Conservation (phyloP, 1,140 invertebrate species). For the Drosophila funebris region DNA sequence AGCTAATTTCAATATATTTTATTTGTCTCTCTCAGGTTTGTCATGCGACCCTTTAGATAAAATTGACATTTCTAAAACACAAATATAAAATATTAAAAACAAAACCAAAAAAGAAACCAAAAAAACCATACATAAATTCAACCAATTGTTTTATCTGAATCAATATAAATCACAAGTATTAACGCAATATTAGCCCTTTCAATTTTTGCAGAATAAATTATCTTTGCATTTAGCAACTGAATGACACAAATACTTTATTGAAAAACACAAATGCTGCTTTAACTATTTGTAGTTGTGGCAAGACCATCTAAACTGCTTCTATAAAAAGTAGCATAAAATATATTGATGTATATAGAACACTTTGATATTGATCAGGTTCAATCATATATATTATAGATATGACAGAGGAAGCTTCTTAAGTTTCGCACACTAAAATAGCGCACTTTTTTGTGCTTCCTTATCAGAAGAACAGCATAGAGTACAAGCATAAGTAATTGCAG, state of each 20-base stretch:
- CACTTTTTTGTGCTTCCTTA: background rate
- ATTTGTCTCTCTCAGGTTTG: constrained; percentile 55
- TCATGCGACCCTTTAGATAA: constrained; percentile 57
- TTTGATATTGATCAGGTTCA: no score
- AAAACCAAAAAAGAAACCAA: constrained; percentile 7
- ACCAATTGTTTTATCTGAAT: constrained; percentile 33
- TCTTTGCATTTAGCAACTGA: background rate
- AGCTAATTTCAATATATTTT: constrained; percentile 80
- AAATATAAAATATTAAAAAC: no score
- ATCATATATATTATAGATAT: background rate
- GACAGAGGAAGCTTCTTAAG: background rate
- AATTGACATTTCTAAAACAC: constrained; percentile 53
- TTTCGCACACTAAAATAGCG: background rate
- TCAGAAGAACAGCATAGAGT: background rate
- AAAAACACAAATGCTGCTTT: background rate
- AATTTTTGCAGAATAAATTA: constrained; percentile 1
- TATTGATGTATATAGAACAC: no score
- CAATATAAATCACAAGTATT: constrained; percentile 39
- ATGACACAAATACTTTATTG: background rate
- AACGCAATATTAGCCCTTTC: constrained; percentile 19
- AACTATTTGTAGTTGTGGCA: background rate
- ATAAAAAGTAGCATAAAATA: no score
- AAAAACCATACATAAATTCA: constrained; percentile 22
- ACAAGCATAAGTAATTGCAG: background rate
- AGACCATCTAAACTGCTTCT: background rate